A percentile compares a stretch with the other conserved stretches of the same genome.
Evolutionary conservation across 2,888 invertebrate genomes (phyloP).

Genomic region (Tinea semifulvella): DNA sequence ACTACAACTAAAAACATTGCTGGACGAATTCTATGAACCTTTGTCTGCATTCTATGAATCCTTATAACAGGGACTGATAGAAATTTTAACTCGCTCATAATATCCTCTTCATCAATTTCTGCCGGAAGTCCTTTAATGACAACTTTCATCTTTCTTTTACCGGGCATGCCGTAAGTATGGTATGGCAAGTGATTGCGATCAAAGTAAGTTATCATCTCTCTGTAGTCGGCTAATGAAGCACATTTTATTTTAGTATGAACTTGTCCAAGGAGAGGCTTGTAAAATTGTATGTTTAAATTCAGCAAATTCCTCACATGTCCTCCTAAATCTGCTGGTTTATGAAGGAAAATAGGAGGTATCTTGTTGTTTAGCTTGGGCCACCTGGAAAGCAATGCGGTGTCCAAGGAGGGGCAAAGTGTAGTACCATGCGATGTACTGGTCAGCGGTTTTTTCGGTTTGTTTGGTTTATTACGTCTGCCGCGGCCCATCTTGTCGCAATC

Average conservation of each 20-base stretch:
- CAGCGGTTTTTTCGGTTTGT: not conserved
- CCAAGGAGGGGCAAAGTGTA: conserved; percentile 21
- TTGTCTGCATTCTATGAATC: conserved; percentile 36
- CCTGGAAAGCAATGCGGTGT: conserved; percentile 22
- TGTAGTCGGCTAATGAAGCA: conserved; percentile 30
- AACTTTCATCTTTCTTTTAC: conserved; percentile 36
- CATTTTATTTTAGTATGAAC: conserved; percentile 32
- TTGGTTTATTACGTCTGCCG: not conserved
- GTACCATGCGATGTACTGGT: conserved; percentile 17
- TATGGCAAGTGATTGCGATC: conserved; percentile 33
- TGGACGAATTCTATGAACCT: conserved; percentile 23
- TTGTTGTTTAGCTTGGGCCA: conserved; percentile 32
- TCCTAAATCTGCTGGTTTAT: conserved; percentile 25
- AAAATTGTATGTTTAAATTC: conserved; percentile 28
- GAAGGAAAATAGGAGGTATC: conserved; percentile 37
- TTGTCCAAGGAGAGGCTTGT: conserved; percentile 24
- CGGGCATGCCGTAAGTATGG: conserved; percentile 39
- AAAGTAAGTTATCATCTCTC: conserved; percentile 30
- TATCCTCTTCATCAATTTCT: conserved; percentile 25
- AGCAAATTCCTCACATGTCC: conserved; percentile 29
- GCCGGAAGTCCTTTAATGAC: conserved; percentile 37
- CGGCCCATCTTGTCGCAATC: conserved; percentile 6
- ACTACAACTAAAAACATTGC: conserved; percentile 33
- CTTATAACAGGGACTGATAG: conserved; percentile 33
- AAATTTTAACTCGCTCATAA: conserved; percentile 32